Base-by-base conservation (phyloP, 2,888 invertebrate genomes). In the Amphipoea lucens region DNA sequence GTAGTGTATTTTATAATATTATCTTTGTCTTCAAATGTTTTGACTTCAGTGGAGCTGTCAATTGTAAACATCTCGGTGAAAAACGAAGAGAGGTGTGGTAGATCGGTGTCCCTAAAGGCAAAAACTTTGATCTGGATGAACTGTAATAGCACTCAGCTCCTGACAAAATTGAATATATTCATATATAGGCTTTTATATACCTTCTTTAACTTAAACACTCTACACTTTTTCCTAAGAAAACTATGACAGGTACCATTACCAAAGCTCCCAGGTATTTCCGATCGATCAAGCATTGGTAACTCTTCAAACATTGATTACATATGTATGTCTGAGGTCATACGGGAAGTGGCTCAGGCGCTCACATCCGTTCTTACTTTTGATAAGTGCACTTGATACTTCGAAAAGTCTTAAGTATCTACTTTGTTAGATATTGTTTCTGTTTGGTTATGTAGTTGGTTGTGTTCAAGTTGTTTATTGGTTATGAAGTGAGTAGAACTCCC, bases 291-390 rank as follows among this genome's bases (percentile, higher is more conserved):
- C 65, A 77, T 45, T 57, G 17, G 29, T 76, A n/a, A 78, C 60
- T 77, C 40, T 69, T 79, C 40, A 68, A 66, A 78, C 74, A 88
- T 70, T 78, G 81, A 87, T 84, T 81, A 82, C 68, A 62, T 48
- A 45, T 0, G 0, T 4, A 29, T 71, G 12, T 72, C 66, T 78
- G 76, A 78, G 78, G 73, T 80, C 77, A 80, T 60, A 75, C 76
- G 74, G 88, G 87, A 87, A 87, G 83, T 84, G 76, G 81, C 77
- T 29, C 68, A 70, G 67, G 71, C 76, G 66, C 69, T 70, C 69
- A 80, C 74, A 84, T 88, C 87, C 89, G 86, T 77, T 82, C 66
- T 17, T 51, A 82, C 77, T 76, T 77, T 60, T 79, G 78, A 88
- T 85, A 87, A 87, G 79, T 86, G 66, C 82, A 78, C 83, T 87